These are phyloP conservation scores for Eupithecia subumbrata DNA, from an alignment of 2,888 invertebrate species.

Conservation along the genomic window DNA sequence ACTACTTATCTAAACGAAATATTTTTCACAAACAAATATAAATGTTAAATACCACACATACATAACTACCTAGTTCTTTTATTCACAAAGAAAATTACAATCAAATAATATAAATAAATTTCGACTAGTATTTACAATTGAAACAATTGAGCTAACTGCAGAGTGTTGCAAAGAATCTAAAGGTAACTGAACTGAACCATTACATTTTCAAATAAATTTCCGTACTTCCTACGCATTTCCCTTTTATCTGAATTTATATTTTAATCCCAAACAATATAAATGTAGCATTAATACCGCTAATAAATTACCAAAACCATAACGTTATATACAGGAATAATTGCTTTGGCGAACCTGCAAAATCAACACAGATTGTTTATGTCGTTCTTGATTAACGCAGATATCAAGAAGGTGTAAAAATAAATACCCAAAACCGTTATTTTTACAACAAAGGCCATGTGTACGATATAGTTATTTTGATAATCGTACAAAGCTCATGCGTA, in stretches of 20 bases:
- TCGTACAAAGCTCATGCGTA: background rate
- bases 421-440: conserved; percentile 60
- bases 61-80: background rate
- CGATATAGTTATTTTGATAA: background rate
- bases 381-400: conserved; percentile 55
- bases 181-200: no score
- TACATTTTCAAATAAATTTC: background rate
- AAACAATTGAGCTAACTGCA: no score
- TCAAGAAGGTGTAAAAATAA: conserved; percentile 61
- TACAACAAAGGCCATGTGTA: conserved; percentile 9
- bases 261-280: conserved; percentile 35
- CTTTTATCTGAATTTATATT: conserved; percentile 3
- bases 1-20: background rate
- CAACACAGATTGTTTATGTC: conserved; percentile 62
- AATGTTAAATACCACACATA: background rate
- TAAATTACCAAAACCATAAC: conserved; percentile 55
- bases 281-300: conserved; percentile 39
- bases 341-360: conserved; percentile 56
- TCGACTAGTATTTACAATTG: no score
- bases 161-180: no score
- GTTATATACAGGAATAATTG: conserved; percentile 56
- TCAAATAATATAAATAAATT: no score
- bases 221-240: background rate
- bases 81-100: no score
- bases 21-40: background rate